phyloP scores from a whole-genome alignment of 2,888 invertebrate species.

The Acleris sparsana region DNA sequence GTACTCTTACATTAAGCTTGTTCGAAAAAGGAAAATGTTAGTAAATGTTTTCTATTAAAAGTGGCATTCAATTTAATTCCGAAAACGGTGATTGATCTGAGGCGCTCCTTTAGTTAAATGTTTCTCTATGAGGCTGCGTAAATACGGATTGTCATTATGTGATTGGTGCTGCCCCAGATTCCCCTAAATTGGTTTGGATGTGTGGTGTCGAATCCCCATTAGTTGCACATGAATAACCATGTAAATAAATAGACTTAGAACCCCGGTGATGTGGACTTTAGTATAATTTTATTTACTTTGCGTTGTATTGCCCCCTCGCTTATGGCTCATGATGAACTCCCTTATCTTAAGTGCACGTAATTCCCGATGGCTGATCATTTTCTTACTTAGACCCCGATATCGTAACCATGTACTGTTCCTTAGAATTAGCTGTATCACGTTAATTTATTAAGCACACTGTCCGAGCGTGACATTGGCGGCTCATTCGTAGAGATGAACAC shows the following conservation, averaged over 20 bases:
- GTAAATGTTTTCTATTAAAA: slow-evolving; percentile 24
- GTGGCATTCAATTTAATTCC: slow-evolving; percentile 11
- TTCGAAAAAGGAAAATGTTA: slow-evolving; percentile 29
- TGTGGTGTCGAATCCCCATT: slow-evolving; percentile 65
- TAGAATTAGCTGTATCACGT: slow-evolving; percentile 52
- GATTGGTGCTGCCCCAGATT: slow-evolving; percentile 82
- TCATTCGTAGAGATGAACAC: slow-evolving; percentile 55
- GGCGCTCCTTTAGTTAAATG: slow-evolving; percentile 17
- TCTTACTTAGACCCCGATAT: slow-evolving; percentile 37
- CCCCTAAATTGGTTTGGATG: slow-evolving; percentile 68
- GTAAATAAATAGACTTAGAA: slow-evolving; percentile 58
- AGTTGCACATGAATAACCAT: slow-evolving; percentile 66
- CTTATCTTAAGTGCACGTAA: slow-evolving; percentile 43
- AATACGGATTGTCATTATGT: slow-evolving; percentile 70
- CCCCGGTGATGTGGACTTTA: slow-evolving; percentile 64
- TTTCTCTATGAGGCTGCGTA: slow-evolving; percentile 75
- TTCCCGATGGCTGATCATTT: slow-evolving; percentile 38
- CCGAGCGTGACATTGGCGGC: slow-evolving; percentile 51
- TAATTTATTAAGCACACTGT: slow-evolving; percentile 53
- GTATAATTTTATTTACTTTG: slow-evolving; percentile 62
- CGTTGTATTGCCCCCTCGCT: slow-evolving; percentile 58
- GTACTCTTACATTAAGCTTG: neutral
- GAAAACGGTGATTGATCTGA: slow-evolving; percentile 1
- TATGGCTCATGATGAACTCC: slow-evolving; percentile 54
- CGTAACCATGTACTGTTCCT: slow-evolving; percentile 46